Conservation (phyloP, 2,797 vertebrate species). For the Naso thynnoides region DNA sequence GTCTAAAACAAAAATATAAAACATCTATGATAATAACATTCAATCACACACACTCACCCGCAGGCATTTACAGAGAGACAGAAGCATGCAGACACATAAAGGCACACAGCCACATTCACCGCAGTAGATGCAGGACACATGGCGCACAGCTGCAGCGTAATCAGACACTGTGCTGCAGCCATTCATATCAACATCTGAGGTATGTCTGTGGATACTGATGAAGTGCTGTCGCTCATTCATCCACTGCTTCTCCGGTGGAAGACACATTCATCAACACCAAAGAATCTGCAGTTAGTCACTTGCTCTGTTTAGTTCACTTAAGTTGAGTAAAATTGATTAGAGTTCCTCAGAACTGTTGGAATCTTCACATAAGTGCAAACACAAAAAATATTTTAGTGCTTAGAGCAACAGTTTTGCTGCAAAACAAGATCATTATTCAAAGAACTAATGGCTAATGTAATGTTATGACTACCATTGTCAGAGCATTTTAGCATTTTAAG, state of each 20-base stretch:
- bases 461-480: no score
- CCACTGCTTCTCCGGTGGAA: conserved; percentile 16
- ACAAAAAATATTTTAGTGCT: conserved; percentile 20
- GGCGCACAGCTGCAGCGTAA: conserved; percentile 73
- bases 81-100: conserved; percentile 34
- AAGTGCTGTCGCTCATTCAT: conserved; percentile 43
- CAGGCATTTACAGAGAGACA: conserved; percentile 28
- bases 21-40: conserved; percentile 35
- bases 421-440: conserved; percentile 27
- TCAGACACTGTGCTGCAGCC: conserved; percentile 67
- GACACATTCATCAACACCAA: conserved; percentile 37
- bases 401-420: conserved; percentile 20
- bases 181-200: conserved; percentile 49
- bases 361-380: conserved; percentile 23
- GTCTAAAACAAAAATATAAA: conserved; percentile 46
- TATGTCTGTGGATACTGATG: conserved; percentile 50
- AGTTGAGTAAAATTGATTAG: conserved; percentile 18
- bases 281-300: conserved; percentile 19
- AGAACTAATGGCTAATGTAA: conserved; percentile 2
- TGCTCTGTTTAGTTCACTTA: conserved; percentile 30
- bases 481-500: conserved; percentile 5
- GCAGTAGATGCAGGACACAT: conserved; percentile 58
- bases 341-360: conserved; percentile 1
- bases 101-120: conserved; percentile 57
- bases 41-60: conserved; percentile 42